Percentiles rank a stretch among this genome's conserved stretches.
Evolutionary conservation across 1,140 invertebrate genomes (phyloP).

Genomic region (Vanessa atalanta): DNA sequence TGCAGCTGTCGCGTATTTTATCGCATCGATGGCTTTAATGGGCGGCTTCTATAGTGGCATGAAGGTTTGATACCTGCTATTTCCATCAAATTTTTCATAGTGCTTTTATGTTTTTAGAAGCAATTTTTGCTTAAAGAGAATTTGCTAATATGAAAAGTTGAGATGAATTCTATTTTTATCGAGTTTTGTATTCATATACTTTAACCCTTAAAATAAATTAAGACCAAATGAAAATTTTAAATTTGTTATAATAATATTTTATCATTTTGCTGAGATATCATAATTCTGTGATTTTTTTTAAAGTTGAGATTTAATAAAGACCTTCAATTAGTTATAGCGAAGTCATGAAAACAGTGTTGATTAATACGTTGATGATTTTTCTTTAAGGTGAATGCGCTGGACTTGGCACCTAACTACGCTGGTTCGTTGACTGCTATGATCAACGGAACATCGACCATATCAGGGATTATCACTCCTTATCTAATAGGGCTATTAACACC

Average conservation of each 20-base stretch:
- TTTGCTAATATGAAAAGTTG: neutral
- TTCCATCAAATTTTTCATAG: neutral
- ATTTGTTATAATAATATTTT: no score
- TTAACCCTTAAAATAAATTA: no score
- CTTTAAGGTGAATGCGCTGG: slow-evolving; percentile 89
- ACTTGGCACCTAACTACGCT: slow-evolving; percentile 91
- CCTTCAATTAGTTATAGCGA: neutral
- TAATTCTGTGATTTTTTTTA: no score
- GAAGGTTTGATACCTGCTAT: slow-evolving; percentile 75
- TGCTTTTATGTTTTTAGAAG: neutral
- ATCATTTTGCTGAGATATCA: no score
- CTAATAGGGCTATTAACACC: slow-evolving; percentile 88
- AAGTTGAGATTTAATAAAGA: no score
- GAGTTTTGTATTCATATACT: no score
- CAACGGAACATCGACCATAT: slow-evolving; percentile 90
- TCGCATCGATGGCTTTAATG: slow-evolving; percentile 86
- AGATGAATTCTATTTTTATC: no score
- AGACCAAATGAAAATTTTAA: no score
- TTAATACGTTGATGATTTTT: slow-evolving; percentile 22
- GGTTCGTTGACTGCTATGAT: slow-evolving; percentile 92
- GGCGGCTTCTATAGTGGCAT: slow-evolving; percentile 86
- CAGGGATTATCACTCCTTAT: slow-evolving; percentile 89
- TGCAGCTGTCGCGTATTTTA: slow-evolving; percentile 83
- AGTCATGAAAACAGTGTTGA: no score
- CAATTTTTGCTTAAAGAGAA: neutral